Evolutionary conservation across 2,797 vertebrate species (phyloP), one percentile per base, ranked within the genome.

Genomic region (Lateolabrax maculatus): DNA sequence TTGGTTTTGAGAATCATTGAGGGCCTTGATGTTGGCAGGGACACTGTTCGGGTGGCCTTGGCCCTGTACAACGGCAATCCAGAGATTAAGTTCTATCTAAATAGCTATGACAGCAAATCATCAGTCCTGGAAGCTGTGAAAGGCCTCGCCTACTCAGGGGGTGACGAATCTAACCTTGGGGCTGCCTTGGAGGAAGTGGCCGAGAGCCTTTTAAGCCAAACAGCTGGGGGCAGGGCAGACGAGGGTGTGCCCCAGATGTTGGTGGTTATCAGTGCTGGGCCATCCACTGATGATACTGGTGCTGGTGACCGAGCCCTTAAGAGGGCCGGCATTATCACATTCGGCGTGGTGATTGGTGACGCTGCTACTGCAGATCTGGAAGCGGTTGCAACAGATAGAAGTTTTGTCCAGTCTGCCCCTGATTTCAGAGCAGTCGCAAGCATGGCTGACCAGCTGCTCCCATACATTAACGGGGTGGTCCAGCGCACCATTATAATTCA

Each of bases 1-100:
- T 97, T 98, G 95, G 96, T 96, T 95, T 93, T 97, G 93, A 97
- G 93, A 97, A 92, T 98, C 95, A 94, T 99, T 96, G 96, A 98
- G 87, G 91, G 36, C 91, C 96, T 99, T 84, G 93, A 96, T 85
- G 91, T 99, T 90, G 96, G 97, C 96, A 94, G 92, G 87, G 96
- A 97, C 90, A 93, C 94, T 80, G 92, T 97, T 93, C 97, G 95
- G 83, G 96, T 98, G 90, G 98, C 96, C 93, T 95, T 99, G 93
- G 96, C 96, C 87, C 94, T 96, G 91, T 99, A 97, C 96, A 95
- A 95, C 61, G 87, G 90, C 75, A 85, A 92, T 88, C 96, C 97
- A 90, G 94, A 95, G 75, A 96, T 97, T 73, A 87, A 96, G 92
- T 98, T 99, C 92, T 93, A 95, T 95, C 96, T 99, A 92, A 97